Evolutionary conservation across 2,113 vertebrate species (phyloP), one percentile per base, ranked within the genome.

Genomic region (Scopus umbretta): DNA sequence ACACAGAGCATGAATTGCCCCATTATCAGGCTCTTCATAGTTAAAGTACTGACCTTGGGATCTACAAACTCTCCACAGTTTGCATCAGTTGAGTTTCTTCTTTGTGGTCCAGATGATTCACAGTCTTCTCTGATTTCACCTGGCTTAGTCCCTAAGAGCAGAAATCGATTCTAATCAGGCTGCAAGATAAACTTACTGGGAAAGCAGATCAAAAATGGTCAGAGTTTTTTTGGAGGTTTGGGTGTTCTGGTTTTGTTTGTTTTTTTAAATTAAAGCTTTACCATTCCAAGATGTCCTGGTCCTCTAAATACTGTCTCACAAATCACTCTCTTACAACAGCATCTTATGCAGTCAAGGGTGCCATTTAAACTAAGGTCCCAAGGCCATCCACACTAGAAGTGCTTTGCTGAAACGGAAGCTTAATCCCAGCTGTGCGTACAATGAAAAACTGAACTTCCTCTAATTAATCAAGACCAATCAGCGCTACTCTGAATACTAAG

Each of bases 1-100:
- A 74, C 17, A 52, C 30, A 70, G 66, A 90, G 71, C 9, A 0
- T 29, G 29, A 88, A 85, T 21, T 70, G 86, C 58, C 27, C 53
- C 75, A 5, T 85, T 91, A 85, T 81, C 84, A 43, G 18, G 13
- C 66, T 76, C 78, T 61, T 47, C 16, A 3, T 13, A 87, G 70
- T 17, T n/a, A 8, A 49, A 2, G 29, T 55, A 96, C 98, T 93
- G 92, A 98, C 98, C 98, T 98, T 98, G 76, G 98, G 97, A 87
- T 98, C 97, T 68, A 97, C 55, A 27, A 87, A 96, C 80, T 98
- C 98, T 84, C 97, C 97, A 36, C 96, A 94, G 86, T 75, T 98
- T 25, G 88, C 97, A 87, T 98, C 98, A 23, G 94, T 94, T 49
- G 98, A 98, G 80, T 85, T 97, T 75, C 93, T 98, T 85, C 97